Evolutionary conservation across 2,113 vertebrate genomes (phyloP).

Genomic region (Platichthys stellatus): DNA sequence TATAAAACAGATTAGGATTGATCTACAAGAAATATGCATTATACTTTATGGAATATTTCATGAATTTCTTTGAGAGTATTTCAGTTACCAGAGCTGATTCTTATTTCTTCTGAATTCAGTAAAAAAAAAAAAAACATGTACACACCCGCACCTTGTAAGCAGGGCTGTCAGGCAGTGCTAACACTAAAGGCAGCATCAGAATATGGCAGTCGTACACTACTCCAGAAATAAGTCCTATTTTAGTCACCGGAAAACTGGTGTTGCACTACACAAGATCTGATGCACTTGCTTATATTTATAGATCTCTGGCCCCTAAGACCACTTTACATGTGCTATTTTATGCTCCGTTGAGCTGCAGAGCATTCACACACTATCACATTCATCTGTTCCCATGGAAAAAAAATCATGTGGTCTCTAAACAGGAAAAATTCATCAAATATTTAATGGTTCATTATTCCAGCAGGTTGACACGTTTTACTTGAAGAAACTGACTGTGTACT

Average conservation of each 20-base stretch:
- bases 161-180: constrained; percentile 25
- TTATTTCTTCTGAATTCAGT: neutral
- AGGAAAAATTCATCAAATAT: neutral
- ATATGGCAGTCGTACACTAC: constrained; percentile 3
- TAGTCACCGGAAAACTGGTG: constrained; percentile 12
- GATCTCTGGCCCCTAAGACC: neutral
- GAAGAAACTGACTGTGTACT: neutral
- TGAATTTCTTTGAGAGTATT: no score
- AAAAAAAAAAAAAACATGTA: neutral
- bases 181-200: constrained; percentile 13
- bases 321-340: constrained; percentile 14
- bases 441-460: neutral
- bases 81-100: no score
- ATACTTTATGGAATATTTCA: no score
- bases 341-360: neutral
- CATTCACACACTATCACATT: neutral
- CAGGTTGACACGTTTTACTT: neutral
- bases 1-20: neutral
- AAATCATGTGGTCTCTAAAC: neutral
- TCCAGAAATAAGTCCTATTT: constrained; percentile 33
- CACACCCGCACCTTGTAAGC: constrained; percentile 9
- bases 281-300: constrained; percentile 39
- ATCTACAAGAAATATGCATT: neutral
- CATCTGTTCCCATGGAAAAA: neutral
- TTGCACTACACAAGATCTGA: constrained; percentile 5